Base-by-base conservation (phyloP, 1,140 invertebrate genomes). In the Panagrolaimus sp. region DNA sequence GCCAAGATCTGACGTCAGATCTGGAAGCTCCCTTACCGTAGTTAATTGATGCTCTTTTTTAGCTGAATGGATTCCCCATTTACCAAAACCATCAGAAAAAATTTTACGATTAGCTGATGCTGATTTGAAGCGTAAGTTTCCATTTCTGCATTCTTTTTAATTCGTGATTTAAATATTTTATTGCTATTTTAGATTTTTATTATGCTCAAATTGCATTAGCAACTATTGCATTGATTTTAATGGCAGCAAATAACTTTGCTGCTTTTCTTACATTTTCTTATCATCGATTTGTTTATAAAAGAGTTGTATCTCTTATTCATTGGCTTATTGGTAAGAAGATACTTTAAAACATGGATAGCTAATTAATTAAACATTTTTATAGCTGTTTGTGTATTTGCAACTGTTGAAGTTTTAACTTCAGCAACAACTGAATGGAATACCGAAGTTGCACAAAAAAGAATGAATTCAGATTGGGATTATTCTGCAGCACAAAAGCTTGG, bases 31-130 rank as follows among this genome's bases (percentile, higher is more conserved):
- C 7, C 31, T 38, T 38, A 38, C 31, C 31, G 7, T 38, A 38
- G 2, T 38, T 38, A 38, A 38, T 4, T 38, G 31, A 38, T 4
- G 7, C n/a, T 38, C 7, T 38, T 23, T 72, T 79, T 63, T 68
- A 78, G 73, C 66, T 27, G 78, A 79, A 67, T 79, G 78, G 78
- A 78, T 80, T 68, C 74, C 78, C 11, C 78, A 79, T 63, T 79
- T 79, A 47, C 78, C 78, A 14, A 68, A 74, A 42, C 70, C 78
- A 5, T 77, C 78, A 42, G 67, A 73, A 38, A 71, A 65, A 25
- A 68, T 80, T 63, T 71, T 74, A 13, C 68, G 78, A 0, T 63
- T 79, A 45, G 78, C 75, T 1, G 74, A 75, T 51, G 69, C 72
- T 43, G 70, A 80, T 63, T 61, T 79, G 23, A 78, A 78, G 62